A percentile compares a stretch with the other conserved stretches of the same genome.
These are phyloP conservation scores for Circus cinereus DNA, from an alignment of 2,797 vertebrate species.

Conservation along the genomic window DNA sequence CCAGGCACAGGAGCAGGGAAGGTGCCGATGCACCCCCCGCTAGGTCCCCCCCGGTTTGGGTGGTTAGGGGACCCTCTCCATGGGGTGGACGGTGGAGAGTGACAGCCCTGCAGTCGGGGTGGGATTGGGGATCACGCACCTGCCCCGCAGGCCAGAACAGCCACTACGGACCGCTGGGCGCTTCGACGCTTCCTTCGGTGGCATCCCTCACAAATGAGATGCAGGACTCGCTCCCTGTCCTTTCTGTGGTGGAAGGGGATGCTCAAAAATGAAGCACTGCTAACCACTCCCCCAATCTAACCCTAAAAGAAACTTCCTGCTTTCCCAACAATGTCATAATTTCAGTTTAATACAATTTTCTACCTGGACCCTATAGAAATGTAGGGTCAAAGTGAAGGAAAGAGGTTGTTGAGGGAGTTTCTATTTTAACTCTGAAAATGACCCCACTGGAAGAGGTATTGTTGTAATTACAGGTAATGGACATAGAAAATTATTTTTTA, in stretches of 20 bases:
- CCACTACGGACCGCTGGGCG: background rate
- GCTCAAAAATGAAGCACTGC: background rate
- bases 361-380: background rate
- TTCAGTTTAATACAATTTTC: background rate
- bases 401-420: background rate
- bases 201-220: background rate
- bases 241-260: background rate
- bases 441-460: background rate
- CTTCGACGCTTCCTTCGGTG: background rate
- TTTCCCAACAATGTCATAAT: background rate
- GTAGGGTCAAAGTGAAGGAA: background rate
- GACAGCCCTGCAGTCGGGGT: background rate
- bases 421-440: background rate
- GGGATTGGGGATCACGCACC: background rate
- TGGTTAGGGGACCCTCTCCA: background rate
- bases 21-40: background rate
- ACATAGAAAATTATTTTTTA: background rate
- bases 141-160: background rate
- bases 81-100: background rate
- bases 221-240: background rate
- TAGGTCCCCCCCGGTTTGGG: background rate
- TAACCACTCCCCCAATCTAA: background rate
- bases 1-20: accelerated
- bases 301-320: background rate
- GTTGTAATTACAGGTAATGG: background rate